Base-by-base conservation (phyloP, 2,888 invertebrate genomes). In the Heliconius erato region DNA sequence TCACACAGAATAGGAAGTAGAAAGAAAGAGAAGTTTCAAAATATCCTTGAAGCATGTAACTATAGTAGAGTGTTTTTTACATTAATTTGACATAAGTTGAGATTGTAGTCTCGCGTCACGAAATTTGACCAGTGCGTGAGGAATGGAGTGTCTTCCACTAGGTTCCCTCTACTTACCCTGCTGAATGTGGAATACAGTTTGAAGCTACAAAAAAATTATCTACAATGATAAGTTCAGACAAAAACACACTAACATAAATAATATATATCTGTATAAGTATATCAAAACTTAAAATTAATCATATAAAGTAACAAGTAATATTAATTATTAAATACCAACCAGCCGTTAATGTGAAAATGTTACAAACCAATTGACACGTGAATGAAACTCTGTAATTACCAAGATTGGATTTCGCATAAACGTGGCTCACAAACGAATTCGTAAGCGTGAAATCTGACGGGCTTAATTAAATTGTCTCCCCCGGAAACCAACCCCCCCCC, bases 401-500 rank as follows among this genome's bases (percentile, higher is more conserved):
- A 85, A 88, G 88, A 89, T 88, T 89, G 86, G 85, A 89, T 88
- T 88, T 88, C 81, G 81, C 80, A 82, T 72, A 85, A 86, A 84
- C 80, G 82, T 81, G 84, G 83, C 84, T 63, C 44, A 78, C 35
- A 67, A 59, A 54, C 85, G 86, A 83, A 79, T 79, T 76, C 82
- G 87, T 87, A 81, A 85, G 85, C 85, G 86, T 83, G 65, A 84
- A 84, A 84, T 86, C 87, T 89, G 65, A 72, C 63, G 77, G 79
- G 79, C 32, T 84, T 85, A 82, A 85, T 85, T 85, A 83, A 85
- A 82, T 76, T 72, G 80, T 82, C 74, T 71, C 79, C 79, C 82
- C 63, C 72, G 59, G 32, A 74, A 44, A 59, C 3, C n/a, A n/a
- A n/a, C n/a, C 40, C 40, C 83, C 83, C 32, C n/a, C 40, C 40